Base-by-base conservation (phyloP, 2,888 invertebrate genomes). In the Plebejus melissa region DNA sequence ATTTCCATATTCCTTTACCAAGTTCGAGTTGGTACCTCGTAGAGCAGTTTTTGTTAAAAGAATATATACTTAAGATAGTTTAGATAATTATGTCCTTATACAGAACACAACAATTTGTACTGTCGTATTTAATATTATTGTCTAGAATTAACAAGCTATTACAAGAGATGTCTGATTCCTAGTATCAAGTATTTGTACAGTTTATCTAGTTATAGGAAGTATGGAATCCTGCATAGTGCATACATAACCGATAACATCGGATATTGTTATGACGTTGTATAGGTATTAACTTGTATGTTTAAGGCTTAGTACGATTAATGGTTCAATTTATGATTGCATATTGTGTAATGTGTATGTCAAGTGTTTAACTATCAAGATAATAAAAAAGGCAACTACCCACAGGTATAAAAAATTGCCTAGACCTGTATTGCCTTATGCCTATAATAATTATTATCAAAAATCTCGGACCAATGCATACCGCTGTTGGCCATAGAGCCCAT, bases 121-220 rank as follows among this genome's bases (percentile, higher is more conserved):
- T 41, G 7, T 41, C 41, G 7, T 41, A 22, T 22, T 22, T 22
- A 7, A 1, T 60, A 28, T n/a, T 58, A 22, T 58, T 60, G 9
- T 32, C 60, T 60, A 60, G 28, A 60, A 60, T 60, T 28, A 28
- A 65, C 65, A 13, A 32, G 65, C 13, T 11, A 13, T 5, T 0
- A 13, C 32, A 13, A 65, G 65, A 65, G 5, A 16, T 32, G 1
- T 16, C 32, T 65, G 65, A 32, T 36, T 65, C 65, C 65, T 32
- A 65, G 65, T 36, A 65, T 65, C 32, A 36, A 36, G 65, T 65
- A 65, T 65, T 65, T 65, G 36, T 32, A 65, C 65, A 36, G 65
- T 65, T 32, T 65, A 65, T 65, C 65, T 65, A 32, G 65, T 36
- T 65, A 65, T 32, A 65, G 65, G 32, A 65, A 65, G 65, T 32